Evolutionary conservation across 1,140 invertebrate genomes (phyloP), one percentile per base, ranked within the genome.

Genomic region (Nylanderia fulva): DNA sequence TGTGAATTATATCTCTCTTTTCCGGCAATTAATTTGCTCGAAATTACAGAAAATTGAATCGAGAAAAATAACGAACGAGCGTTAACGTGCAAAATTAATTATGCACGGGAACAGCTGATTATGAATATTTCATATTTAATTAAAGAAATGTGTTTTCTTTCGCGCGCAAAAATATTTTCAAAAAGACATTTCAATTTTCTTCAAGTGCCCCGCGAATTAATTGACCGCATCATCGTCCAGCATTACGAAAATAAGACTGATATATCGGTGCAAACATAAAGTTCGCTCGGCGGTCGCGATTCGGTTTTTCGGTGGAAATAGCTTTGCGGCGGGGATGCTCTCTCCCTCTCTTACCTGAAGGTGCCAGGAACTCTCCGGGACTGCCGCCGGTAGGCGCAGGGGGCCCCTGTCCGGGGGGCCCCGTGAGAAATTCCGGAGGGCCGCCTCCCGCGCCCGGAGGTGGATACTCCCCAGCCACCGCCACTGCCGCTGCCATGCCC

Each of bases 401-500:
- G 91, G 96, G 96, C 87, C 96, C 96, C 76, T 95, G 95, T 84
- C 95, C 95, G 82, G 95, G 94, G 87, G 95, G 95, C 91, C 95
- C 95, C 84, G 95, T 95, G 88, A 96, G 93, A 90, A 96, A 95
- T 91, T 95, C 95, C 48, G 96, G 95, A 85, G 95, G 95, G 86
- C 95, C 95, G 82, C 95, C 95, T 89, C 95, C 94, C 89, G 96
- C 96, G 87, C 95, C 95, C 91, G 96, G 95, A 91, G 96, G 96
- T 92, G 96, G 96, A 89, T 96, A 96, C 88, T 97, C 96, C 86
- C 96, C 96, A 88, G 96, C 95, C 94, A 90, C 96, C 94, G 90
- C 95, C 93, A 94, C 96, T 95, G 91, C 96, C 94, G 93, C 96
- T 94, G 84, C 96, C 96, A 96, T 96, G 69, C 96, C 96, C 89